phyloP scores from a whole-genome alignment of 1,140 invertebrate genomes.

The Sitobion miscanthi region DNA sequence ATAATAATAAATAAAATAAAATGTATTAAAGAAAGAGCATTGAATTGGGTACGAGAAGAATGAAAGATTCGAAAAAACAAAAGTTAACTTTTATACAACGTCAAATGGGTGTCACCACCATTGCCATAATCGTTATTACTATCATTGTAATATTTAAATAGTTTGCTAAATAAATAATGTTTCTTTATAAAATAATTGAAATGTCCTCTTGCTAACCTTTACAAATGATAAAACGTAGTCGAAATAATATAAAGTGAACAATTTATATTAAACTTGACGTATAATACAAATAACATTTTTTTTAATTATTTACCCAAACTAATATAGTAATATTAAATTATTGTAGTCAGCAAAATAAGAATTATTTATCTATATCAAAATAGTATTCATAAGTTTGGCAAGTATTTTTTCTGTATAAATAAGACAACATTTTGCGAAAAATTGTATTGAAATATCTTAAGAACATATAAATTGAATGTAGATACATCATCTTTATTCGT shows the following conservation, averaged over 20 bases:
- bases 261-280: neutral
- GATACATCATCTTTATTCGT: neutral
- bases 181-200: neutral
- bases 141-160: neutral
- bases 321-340: neutral
- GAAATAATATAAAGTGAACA: neutral
- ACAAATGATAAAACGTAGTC: neutral
- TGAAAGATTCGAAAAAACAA: conserved; percentile 30
- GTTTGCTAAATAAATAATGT: neutral
- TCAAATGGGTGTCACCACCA: neutral
- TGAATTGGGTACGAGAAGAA: conserved; percentile 28
- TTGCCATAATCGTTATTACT: neutral
- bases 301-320: neutral
- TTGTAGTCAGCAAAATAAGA: neutral
- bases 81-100: neutral
- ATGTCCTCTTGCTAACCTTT: neutral
- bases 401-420: neutral
- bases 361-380: neutral
- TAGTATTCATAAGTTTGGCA: neutral
- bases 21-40: neutral
- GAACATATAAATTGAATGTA: neutral
- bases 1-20: neutral
- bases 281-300: neutral
- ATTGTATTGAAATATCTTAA: neutral
- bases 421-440: neutral